Percentiles rank a stretch among this genome's conserved stretches.
Evolutionary conservation across 2,797 vertebrate genomes (phyloP).

Genomic region (Halcyon smyrnensis): DNA sequence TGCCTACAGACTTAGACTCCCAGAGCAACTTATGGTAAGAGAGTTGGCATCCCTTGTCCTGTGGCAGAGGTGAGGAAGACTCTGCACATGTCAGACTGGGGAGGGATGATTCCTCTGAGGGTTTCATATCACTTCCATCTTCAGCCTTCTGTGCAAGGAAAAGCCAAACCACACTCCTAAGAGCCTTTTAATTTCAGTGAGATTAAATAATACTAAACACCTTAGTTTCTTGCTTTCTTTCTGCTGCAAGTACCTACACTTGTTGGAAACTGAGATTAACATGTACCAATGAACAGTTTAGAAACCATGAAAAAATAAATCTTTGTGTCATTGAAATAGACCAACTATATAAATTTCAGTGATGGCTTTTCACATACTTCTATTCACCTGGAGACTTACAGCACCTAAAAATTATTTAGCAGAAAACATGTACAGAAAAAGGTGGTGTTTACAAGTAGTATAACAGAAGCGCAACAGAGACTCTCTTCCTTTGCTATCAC

Average conservation of each 20-base stretch:
- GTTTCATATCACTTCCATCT: neutral
- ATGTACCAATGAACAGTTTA: neutral
- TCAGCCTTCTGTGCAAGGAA: neutral
- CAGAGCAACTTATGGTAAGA: neutral
- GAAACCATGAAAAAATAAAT: neutral
- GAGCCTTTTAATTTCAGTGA: neutral
- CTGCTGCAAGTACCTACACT: neutral
- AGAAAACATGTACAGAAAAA: neutral
- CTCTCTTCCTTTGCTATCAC: neutral
- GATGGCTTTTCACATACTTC: neutral
- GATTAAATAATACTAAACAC: neutral
- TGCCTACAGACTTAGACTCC: neutral
- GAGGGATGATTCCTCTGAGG: neutral
- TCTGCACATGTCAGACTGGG: neutral
- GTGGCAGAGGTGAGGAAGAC: neutral
- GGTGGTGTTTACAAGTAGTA: neutral
- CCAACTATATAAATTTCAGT: neutral
- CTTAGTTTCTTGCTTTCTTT: neutral
- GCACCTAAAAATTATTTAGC: neutral
- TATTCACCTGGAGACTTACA: neutral
- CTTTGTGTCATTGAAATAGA: rapidly evolving
- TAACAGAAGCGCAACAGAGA: neutral
- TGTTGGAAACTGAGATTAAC: neutral
- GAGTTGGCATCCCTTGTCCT: rapidly evolving
- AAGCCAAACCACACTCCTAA: neutral